Percentiles rank a stretch among this genome's conserved stretches.
These are phyloP conservation scores for Pollachius pollachius DNA, from an alignment of 2,113 vertebrate genomes.

Conservation along the genomic window DNA sequence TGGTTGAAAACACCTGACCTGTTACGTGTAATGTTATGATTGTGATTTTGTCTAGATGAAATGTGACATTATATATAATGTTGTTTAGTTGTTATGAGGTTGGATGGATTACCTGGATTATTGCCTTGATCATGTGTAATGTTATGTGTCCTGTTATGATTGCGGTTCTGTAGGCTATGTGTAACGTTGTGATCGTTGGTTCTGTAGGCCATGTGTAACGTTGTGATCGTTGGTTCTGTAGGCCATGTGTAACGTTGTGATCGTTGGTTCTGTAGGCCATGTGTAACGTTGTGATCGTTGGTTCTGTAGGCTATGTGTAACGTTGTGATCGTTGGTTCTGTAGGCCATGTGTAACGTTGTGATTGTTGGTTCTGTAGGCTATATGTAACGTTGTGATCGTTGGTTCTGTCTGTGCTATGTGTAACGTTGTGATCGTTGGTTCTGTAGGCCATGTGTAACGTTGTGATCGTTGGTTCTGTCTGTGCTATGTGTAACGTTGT, in stretches of 20 bases:
- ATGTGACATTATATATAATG: background rate
- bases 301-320: background rate
- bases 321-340: slow-evolving; percentile 13
- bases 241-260: too few relatives aligned
- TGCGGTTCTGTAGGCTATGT: too few relatives aligned
- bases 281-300: slow-evolving; percentile 1
- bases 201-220: background rate
- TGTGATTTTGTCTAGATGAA: too few relatives aligned
- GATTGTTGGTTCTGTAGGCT: slow-evolving; percentile 13
- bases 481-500: slow-evolving; percentile 56
- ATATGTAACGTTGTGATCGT: background rate
- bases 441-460: background rate
- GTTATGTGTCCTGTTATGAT: too few relatives aligned
- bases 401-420: slow-evolving; percentile 59
- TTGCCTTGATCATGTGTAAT: too few relatives aligned
- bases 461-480: slow-evolving; percentile 14
- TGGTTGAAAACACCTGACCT: too few relatives aligned
- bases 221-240: slow-evolving; percentile 11
- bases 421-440: too few relatives aligned
- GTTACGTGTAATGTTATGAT: too few relatives aligned
- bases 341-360: too few relatives aligned
- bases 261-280: slow-evolving; percentile 12
- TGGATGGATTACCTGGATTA: too few relatives aligned
- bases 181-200: slow-evolving; percentile 11
- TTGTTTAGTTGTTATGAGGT: background rate